Evolutionary conservation across 2,113 vertebrate species (phyloP), one percentile per base, ranked within the genome.

Genomic region (Podiceps cristatus): DNA sequence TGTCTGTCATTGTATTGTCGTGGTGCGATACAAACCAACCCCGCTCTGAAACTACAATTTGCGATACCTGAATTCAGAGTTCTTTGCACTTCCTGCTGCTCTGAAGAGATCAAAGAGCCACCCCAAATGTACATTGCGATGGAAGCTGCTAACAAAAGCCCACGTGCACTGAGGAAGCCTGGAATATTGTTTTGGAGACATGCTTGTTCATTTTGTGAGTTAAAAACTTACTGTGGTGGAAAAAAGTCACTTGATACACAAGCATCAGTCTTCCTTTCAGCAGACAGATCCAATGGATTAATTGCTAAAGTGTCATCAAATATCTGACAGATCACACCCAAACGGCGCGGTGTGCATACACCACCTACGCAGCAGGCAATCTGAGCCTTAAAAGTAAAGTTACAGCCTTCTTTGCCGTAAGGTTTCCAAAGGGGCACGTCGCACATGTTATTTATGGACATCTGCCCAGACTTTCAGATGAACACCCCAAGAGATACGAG

Each of bases 151-250:
- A 86, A 37, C 20, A 71, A 71, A 89, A 86, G 13, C 20, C 29
- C n/a, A 23, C 0, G 0, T 7, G 3, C 1, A 1, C 23, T 11
- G 8, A 59, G 33, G 33, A 71, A 95, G 59, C 18, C 24, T 45
- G 10, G 52, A 91, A 47, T 7, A 67, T 20, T 29, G 0, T 55
- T 59, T 35, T 52, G 18, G 68, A 75, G 8, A 74, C 1, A 1
- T 12, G 12, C 49, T 88, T 6, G 1, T 2, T 49, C 0, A 19
- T 64, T 87, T 84, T 31, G 8, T 44, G 24, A 94, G 52, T n/a
- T 27, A 64, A 72, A 91, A 93, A 9, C 50, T 73, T 45, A 47
- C 40, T 0, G 0, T 11, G 10, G 18, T 35, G n/a, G 35, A 93
- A 69, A 42, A 64, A 60, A 95, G 64, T 81, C 25, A 81, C 55